Base-by-base conservation (phyloP, 2,797 vertebrate genomes). In the Morelia viridis region DNA sequence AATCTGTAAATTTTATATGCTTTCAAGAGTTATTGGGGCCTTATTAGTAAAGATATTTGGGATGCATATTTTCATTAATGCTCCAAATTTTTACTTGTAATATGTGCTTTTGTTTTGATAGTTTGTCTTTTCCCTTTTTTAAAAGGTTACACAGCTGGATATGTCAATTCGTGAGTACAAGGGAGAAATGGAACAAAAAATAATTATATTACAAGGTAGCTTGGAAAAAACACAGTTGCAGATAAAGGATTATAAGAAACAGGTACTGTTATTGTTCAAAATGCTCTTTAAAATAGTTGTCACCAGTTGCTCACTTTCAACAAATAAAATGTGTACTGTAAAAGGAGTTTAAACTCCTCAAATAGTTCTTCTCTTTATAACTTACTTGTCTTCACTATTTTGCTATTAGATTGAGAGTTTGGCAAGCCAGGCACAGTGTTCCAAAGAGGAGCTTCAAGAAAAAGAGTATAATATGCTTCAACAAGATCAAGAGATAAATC, bases 101-200 rank as follows among this genome's bases (percentile, higher is more conserved):
- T 19, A 28, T 31, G 86, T 92, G 15, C 41, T 50, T 56, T 68
- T 60, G n/a, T 41, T 86, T 92, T 12, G 0, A 46, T 57, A 13
- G 83, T 41, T 76, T 91, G 11, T 5, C 11, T 22, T 80, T 93
- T 53, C 50, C 1, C 0, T 71, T 94, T 94, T 91, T 19, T 91
- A 96, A 95, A 97, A 99, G 99, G 97, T 99, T 94, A 97, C 97
- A 68, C 98, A 99, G 96, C 95, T 99, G 97, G 98, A 99, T 88
- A 97, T 98, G 97, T 98, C 97, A 94, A 98, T 99, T 97, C 97
- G 94, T 90, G 98, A 99, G 31, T 98, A 98, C 91, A 99, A 97
- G 93, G 98, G 97, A 97, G 98, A 99, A 97, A 98, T 99, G 98
- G 98, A 98, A 93, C 98, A 97, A 96, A 98, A 98, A 97, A 98